phyloP scores from a whole-genome alignment of 2,888 invertebrate species.

The Agrochola litura region DNA sequence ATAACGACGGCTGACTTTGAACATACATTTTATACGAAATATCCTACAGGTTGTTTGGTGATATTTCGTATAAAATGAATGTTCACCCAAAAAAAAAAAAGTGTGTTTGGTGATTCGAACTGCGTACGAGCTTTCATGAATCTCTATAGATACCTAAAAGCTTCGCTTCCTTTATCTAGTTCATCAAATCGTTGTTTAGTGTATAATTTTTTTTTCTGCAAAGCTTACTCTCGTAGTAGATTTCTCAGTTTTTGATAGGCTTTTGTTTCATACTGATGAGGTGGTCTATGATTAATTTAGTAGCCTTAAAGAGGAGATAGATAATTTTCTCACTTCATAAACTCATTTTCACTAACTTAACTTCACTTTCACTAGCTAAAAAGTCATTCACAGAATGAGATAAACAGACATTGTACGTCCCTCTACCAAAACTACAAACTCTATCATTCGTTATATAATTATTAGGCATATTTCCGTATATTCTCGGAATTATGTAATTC shows the following conservation, averaged over 20 bases:
- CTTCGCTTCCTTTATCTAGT: background rate
- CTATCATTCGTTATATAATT: background rate
- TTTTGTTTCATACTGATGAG: background rate
- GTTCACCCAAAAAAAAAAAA: too few species aligned
- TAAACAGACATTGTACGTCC: background rate
- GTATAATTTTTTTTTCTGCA: background rate
- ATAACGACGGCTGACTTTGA: background rate
- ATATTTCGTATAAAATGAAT: too few species aligned
- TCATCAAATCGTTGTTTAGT: too few species aligned
- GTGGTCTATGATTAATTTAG: background rate
- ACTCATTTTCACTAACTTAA: background rate
- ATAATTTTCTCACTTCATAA: background rate
- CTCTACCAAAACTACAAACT: background rate
- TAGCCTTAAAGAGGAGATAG: background rate
- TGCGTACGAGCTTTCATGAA: background rate
- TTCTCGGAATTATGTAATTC: conserved; percentile 53
- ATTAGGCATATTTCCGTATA: conserved; percentile 25
- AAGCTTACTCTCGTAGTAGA: background rate
- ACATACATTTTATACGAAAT: background rate
- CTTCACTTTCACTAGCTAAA: background rate
- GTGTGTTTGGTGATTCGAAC: background rate
- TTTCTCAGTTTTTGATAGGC: background rate
- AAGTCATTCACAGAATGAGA: conserved; percentile 2
- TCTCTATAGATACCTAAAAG: background rate
- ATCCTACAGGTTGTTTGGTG: background rate